phyloP scores from a whole-genome alignment of 1,140 invertebrate species.

The Centruroides sculpturatus region DNA sequence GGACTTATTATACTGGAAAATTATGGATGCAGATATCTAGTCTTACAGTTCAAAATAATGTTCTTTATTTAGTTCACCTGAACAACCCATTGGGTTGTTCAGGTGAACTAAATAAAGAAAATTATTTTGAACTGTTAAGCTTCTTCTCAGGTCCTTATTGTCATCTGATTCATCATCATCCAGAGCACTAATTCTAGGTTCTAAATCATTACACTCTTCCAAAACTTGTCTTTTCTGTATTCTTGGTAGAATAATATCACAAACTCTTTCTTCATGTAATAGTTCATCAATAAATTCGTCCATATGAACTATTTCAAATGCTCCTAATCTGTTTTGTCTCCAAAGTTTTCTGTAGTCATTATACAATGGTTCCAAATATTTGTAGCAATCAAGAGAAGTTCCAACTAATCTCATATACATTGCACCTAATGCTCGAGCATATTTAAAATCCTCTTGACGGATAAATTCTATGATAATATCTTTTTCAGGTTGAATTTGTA shows the following conservation, averaged over 20 bases:
- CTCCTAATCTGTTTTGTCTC: conserved; percentile 59
- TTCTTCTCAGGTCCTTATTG: conserved; percentile 35
- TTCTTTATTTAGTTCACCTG: too few species aligned
- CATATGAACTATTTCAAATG: conserved; percentile 86
- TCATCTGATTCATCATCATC: conserved; percentile 70
- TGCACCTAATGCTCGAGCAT: too few species aligned
- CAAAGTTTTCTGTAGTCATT: conserved; percentile 94
- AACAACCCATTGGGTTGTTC: too few species aligned
- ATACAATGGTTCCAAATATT: conserved; percentile 94
- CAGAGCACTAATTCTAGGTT: conserved; percentile 77
- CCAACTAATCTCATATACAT: conserved; percentile 89
- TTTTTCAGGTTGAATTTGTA: conserved; percentile 99
- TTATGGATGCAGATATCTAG: too few species aligned
- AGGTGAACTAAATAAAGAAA: too few species aligned
- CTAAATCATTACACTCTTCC: conserved; percentile 88
- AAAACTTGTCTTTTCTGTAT: conserved; percentile 78
- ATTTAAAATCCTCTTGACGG: conserved; percentile 98
- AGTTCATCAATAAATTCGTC: conserved; percentile 96
- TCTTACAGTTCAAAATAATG: too few species aligned
- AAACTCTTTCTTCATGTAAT: conserved; percentile 76
- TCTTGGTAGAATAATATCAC: conserved; percentile 90
- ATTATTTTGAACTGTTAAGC: too few species aligned
- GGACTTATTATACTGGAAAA: too few species aligned
- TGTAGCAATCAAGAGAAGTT: conserved; percentile 89
- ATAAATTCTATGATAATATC: conserved; percentile 99